Evolutionary conservation across 2,797 vertebrate genomes (phyloP), one percentile per base, ranked within the genome.

Genomic region (Helarctos malayanus): DNA sequence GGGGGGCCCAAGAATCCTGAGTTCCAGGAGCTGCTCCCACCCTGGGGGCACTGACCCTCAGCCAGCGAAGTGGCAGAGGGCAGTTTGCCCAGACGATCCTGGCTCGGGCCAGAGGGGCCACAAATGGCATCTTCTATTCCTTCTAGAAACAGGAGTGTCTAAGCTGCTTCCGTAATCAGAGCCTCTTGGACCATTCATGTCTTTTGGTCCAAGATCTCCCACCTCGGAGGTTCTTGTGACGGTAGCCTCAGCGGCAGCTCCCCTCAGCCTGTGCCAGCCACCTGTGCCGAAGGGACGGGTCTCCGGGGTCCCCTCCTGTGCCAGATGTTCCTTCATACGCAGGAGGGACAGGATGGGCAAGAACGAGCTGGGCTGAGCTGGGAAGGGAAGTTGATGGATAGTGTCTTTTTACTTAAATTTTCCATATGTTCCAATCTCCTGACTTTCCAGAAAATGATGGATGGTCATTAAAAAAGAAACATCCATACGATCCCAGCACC

Each of bases 1-100:
- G 5, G 13, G 3, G 8, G 41, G 29, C 32, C 1, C 1, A 25
- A 49, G 32, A 32, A 41, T n/a, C 56, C 4, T 1, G 5, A 10
- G 13, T 45, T 29, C 54, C 10, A 19, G 0, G 0, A 41, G 5
- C 38, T 0, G 16, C n/a, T 5, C 5, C 49, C 2, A 6, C 27
- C 2, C n/a, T 1, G 12, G 41, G 8, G 6, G 10, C 14, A n/a
- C 56, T 4, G n/a, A 69, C 47, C 35, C 47, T 15, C 49, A 41
- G 35, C 59, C 80, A 47, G 32, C 7, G 14, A 54, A 7, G 52
- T 25, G 8, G 25, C 54, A 4, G n/a, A 81, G 14, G 75, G 11
- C 15, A 25, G 80, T 25, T 59, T 25, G 14, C 57, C 80, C 35
- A 91, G 85, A 7, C 2, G 59, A 59, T 61, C 63, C 52, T 73